Conservation (phyloP, 2,888 invertebrate genomes). For the Lasioglossum vierecki region DNA sequence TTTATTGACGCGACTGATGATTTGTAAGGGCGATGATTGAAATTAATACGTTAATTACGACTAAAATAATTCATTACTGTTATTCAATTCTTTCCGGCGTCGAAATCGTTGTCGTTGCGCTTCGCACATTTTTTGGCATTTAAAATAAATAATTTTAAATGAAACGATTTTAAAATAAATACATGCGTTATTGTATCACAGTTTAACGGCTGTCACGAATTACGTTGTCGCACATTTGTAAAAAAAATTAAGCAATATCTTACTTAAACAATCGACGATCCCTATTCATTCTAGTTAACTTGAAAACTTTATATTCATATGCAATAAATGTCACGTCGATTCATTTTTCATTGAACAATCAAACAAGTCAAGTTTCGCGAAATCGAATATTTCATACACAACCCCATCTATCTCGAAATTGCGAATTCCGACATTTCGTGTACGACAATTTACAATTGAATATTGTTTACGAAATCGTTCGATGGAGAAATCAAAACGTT, state of each 20-base stretch:
- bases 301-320: neutral
- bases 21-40: neutral
- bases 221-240: too few relatives aligned
- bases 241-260: too few relatives aligned
- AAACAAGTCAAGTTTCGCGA: neutral
- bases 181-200: too few relatives aligned
- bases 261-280: too few relatives aligned
- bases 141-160: too few relatives aligned
- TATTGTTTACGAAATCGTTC: neutral
- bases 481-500: neutral
- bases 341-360: neutral
- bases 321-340: neutral
- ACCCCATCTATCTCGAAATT: neutral
- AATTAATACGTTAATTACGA: neutral
- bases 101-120: neutral
- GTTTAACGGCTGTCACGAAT: too few relatives aligned
- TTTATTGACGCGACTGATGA: neutral
- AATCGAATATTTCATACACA: neutral
- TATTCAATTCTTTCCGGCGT: accelerated
- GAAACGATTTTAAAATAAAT: too few relatives aligned
- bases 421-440: neutral
- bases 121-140: too few relatives aligned
- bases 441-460: too few relatives aligned
- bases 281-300: neutral
- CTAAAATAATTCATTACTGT: neutral